Evolutionary conservation across 1,140 invertebrate species (phyloP), one percentile per base, ranked within the genome.

Genomic region (Pseudomyrmex sp.): DNA sequence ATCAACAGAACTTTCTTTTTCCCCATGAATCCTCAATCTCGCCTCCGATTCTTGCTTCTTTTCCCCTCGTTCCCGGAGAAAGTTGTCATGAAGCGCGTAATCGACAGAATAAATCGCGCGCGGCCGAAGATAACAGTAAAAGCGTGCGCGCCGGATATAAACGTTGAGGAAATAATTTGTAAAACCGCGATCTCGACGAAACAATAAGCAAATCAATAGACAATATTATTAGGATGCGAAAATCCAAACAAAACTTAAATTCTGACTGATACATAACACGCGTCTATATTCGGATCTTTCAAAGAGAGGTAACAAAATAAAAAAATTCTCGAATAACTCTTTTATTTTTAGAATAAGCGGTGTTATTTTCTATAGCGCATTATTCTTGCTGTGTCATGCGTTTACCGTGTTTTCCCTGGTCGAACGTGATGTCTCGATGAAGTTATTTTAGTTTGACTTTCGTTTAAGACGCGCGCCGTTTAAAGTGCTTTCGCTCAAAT

Each of bases 31-130:
- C 68, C 44, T 66, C 62, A 13, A 72, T 84, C 26, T 54, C 56
- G 48, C 46, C 54, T 26, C 61, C 69, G 66, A 77, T 50, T 48
- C 61, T 69, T 48, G 65, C 68, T 82, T 83, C 54, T 56, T 84
- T 35, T 7, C 35, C 65, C 59, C 82, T 79, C 54, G 74, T 84
- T 61, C 54, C 26, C 26, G 13, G 54, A 69, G 74, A 84, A 84
- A 84, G 82, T 68, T 58, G 63, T 77, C 61, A 35, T 84, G 79
- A 84, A 77, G 68, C 77, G 35, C 48, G 46, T 82, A 82, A 82
- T 73, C 66, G 68, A 10, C 58, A n/a, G 46, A 73, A 82, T 62
- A 82, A 82, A 73, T 82, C 56, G 62, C 26, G 15, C n/a, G 10
- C 23, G 58, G 59, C 5, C 35, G 66, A 35, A 54, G 46, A 82